These are phyloP conservation scores for Proteles cristata DNA, from an alignment of 2,113 vertebrate species.

Conservation along the genomic window DNA sequence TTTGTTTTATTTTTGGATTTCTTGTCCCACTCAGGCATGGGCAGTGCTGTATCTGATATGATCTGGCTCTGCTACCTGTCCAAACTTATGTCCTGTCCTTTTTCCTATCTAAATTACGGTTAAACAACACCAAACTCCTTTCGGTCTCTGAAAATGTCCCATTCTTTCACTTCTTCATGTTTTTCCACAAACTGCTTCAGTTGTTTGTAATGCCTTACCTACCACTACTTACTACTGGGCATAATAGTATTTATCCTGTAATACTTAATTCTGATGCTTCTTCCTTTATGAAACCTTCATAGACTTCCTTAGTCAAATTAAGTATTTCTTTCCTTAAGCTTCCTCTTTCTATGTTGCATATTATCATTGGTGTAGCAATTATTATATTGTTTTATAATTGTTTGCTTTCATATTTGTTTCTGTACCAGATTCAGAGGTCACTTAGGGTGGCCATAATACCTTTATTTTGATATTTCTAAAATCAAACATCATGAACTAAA, in stretches of 20 bases:
- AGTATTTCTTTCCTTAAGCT: background rate
- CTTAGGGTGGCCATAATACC: background rate
- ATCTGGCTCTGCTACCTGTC: background rate
- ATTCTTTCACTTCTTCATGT: background rate
- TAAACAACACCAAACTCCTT: background rate
- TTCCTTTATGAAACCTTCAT: background rate
- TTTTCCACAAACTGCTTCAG: background rate
- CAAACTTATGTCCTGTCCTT: background rate
- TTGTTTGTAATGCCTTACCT: background rate
- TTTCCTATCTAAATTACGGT: background rate
- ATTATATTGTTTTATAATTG: background rate
- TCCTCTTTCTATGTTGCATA: background rate
- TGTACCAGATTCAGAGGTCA: background rate
- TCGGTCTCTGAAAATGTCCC: background rate
- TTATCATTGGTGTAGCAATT: background rate
- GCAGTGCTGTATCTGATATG: background rate
- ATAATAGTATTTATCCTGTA: background rate
- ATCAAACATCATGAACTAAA: background rate
- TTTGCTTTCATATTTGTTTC: background rate
- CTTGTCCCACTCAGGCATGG: background rate
- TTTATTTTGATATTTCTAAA: conserved; percentile 28
- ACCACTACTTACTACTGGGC: background rate
- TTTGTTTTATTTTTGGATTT: background rate
- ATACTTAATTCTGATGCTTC: background rate
- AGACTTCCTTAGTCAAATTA: background rate